Percentiles rank a stretch among this genome's conserved stretches.
phyloP scores from a whole-genome alignment of 1,140 invertebrate species.

The Lamellibrachia luymesi region DNA sequence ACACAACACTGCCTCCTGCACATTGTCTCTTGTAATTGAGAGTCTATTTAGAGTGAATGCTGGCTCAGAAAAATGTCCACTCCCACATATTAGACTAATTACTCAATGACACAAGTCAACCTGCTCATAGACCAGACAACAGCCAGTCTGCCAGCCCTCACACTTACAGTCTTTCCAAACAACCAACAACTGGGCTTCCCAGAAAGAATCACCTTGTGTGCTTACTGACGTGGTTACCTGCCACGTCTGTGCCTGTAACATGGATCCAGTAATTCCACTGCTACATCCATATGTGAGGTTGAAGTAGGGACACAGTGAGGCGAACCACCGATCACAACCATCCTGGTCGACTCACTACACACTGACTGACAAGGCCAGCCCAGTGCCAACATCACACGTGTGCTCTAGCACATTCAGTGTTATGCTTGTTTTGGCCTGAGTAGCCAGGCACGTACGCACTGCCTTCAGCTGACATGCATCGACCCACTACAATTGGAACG shows the following conservation, averaged over 20 bases:
- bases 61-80: background rate
- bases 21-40: too few relatives aligned
- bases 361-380: background rate
- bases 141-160: background rate
- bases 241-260: background rate
- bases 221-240: background rate
- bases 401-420: background rate
- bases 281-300: background rate
- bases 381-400: background rate
- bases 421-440: background rate
- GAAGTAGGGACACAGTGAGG: background rate
- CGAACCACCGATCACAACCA: background rate
- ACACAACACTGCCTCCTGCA: too few relatives aligned
- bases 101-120: too few relatives aligned
- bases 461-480: background rate
- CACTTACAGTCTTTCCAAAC: background rate
- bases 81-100: background rate
- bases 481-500: background rate
- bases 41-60: background rate
- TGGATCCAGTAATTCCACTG: background rate
- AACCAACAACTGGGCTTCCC: background rate
- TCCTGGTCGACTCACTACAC: background rate
- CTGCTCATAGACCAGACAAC: background rate
- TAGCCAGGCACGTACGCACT: background rate
- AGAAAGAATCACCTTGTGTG: background rate